Percentiles rank a stretch among this genome's conserved stretches.
Evolutionary conservation across 2,888 invertebrate genomes (phyloP).

Genomic region (Bembecia ichneumoniformis): DNA sequence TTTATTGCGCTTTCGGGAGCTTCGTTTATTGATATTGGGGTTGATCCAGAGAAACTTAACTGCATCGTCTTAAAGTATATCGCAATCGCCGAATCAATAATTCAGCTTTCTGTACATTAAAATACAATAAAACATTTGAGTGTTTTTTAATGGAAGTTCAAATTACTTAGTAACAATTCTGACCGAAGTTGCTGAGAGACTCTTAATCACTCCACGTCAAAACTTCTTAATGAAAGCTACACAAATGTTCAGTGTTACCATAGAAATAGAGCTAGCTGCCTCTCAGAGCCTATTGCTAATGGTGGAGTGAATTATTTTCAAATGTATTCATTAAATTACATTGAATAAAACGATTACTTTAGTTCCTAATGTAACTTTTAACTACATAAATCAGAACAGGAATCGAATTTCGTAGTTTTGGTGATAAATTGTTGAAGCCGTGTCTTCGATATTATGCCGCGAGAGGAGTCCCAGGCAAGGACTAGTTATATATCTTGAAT

Average conservation of each 20-base stretch:
- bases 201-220: slow-evolving; percentile 7
- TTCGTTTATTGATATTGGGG: slow-evolving; percentile 35
- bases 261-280: background rate
- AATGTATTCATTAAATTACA: too few relatives aligned
- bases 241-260: slow-evolving; percentile 7
- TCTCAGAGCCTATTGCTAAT: background rate
- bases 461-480: too few relatives aligned
- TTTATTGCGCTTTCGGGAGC: slow-evolving; percentile 52
- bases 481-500: too few relatives aligned
- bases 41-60: slow-evolving; percentile 11
- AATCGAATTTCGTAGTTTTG: background rate
- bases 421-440: background rate
- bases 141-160: background rate
- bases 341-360: too few relatives aligned
- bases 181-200: slow-evolving; percentile 4
- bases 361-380: too few relatives aligned
- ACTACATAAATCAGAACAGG: too few relatives aligned
- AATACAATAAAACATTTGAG: background rate
- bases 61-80: background rate
- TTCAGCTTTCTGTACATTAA: background rate
- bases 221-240: slow-evolving; percentile 15
- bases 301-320: background rate
- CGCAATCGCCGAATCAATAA: background rate
- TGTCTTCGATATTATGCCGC: too few relatives aligned
- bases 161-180: background rate